Percentiles rank a stretch among this genome's conserved stretches.
Evolutionary conservation across 2,888 invertebrate genomes (phyloP).

Genomic region (Drosophila anomalata): DNA sequence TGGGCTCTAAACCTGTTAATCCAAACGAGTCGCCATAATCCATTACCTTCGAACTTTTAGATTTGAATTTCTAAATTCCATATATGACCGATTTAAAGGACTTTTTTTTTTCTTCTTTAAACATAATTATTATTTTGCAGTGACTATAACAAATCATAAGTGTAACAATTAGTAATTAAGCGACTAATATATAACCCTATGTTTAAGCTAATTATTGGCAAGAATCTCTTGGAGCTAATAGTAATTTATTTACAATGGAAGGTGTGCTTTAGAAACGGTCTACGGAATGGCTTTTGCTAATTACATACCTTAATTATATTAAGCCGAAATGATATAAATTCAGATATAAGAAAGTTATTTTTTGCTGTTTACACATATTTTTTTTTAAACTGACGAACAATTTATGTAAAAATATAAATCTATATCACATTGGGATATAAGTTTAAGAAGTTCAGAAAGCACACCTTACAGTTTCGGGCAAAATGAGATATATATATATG

Average conservation of each 20-base stretch:
- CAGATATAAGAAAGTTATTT: background rate
- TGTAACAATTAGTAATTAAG: slow-evolving; percentile 2
- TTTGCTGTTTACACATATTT: background rate
- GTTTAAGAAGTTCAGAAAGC: background rate
- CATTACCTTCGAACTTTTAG: background rate
- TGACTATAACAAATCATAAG: slow-evolving; percentile 31
- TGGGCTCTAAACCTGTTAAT: slow-evolving; percentile 4
- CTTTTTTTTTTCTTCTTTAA: slow-evolving; percentile 1
- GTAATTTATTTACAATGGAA: slow-evolving; percentile 19
- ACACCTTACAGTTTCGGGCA: slow-evolving; percentile 1
- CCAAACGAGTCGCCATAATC: background rate
- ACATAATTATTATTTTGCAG: slow-evolving; percentile 1
- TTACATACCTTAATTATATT: background rate
- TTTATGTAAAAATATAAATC: no score
- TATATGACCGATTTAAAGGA: background rate
- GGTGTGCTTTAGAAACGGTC: background rate
- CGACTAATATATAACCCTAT: slow-evolving; percentile 3
- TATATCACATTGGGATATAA: background rate
- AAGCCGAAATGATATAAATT: background rate
- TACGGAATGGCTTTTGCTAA: background rate
- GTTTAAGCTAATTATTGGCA: slow-evolving; percentile 12
- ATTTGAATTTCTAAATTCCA: background rate
- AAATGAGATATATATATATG: slow-evolving; percentile 4
- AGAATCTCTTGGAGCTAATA: slow-evolving; percentile 6
- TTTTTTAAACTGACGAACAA: background rate